phyloP scores from a whole-genome alignment of 2,113 vertebrate genomes.

The Podarcis raffonei region DNA sequence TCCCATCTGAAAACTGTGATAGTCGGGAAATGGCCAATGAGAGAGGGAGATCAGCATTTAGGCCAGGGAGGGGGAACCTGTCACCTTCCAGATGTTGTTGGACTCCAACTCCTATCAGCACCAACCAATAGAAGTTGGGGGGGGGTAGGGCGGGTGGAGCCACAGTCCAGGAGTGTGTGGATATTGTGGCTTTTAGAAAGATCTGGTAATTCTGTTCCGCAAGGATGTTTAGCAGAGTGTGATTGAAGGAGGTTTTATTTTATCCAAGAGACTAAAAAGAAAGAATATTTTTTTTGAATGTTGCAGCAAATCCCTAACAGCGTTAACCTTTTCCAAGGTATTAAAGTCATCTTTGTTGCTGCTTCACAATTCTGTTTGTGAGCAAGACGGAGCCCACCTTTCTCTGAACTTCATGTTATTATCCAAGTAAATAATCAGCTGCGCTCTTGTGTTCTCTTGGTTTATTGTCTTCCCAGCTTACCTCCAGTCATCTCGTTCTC shows the following conservation, averaged over 20 bases:
- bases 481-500: not conserved
- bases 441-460: not conserved
- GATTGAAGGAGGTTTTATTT: not conserved
- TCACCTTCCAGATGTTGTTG: no score
- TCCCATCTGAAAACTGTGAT: no score
- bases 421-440: not conserved
- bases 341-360: not conserved
- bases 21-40: no score
- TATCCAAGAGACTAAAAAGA: not conserved
- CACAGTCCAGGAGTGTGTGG: no score
- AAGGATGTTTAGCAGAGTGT: no score
- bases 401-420: not conserved
- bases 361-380: not conserved
- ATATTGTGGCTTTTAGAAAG: no score
- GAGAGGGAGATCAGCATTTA: no score
- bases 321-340: not conserved
- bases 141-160: no score
- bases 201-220: no score
- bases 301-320: not conserved
- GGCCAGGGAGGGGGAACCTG: no score
- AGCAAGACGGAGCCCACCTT: not conserved
- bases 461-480: not conserved
- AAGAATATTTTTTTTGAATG: not conserved
- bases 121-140: no score
- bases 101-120: no score